Evolutionary conservation across 1,140 invertebrate genomes (phyloP), one percentile per base, ranked within the genome.

Genomic region (Brachionus sp.): DNA sequence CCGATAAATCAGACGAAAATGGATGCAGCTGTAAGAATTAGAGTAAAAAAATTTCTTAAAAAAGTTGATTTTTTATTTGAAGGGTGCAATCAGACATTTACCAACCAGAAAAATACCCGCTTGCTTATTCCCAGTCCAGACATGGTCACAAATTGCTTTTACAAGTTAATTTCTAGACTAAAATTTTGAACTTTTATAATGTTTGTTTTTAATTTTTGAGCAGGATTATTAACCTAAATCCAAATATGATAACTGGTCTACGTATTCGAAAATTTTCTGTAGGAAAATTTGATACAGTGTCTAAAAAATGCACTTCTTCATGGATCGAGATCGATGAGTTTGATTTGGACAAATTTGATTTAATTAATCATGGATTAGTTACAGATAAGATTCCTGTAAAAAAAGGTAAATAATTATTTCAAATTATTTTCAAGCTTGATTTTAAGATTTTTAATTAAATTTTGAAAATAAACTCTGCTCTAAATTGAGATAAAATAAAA

Each of bases 191-290:
- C 5, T 62, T 64, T 68, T 13, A 35, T 68, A 23, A 37, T 6
- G 25, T 13, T 33, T 66, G 12, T 66, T 33, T 33, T 35, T 68
- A 9, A 7, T 29, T 25, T 37, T 29, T 66, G 16, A 5, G 16
- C 16, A 75, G 70, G 7, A 75, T 75, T 46, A 19, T 75, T 12
- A 75, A 75, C 29, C 7, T 29, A 25, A 75, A 46, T 46, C 70
- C 70, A 0, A 12, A 75, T 29, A 46, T 29, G 19, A 10, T 75
- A 2, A 75, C 16, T 46, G 70, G 70, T 13, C 44, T 75, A 35
- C 6, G 70, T 1, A 10, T 75, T 23, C 19, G 70, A 46, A 75
- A 75, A 75, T 75, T 75, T 75, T 75, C 70, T 3, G 70, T 75
- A 5, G 70, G 70, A n/a, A 75, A 75, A 75, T 50, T 46, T 75